Percentiles rank a stretch among this genome's conserved stretches.
phyloP scores from a whole-genome alignment of 92 coral and sea anemone species.

The Siderastrea siderea region DNA sequence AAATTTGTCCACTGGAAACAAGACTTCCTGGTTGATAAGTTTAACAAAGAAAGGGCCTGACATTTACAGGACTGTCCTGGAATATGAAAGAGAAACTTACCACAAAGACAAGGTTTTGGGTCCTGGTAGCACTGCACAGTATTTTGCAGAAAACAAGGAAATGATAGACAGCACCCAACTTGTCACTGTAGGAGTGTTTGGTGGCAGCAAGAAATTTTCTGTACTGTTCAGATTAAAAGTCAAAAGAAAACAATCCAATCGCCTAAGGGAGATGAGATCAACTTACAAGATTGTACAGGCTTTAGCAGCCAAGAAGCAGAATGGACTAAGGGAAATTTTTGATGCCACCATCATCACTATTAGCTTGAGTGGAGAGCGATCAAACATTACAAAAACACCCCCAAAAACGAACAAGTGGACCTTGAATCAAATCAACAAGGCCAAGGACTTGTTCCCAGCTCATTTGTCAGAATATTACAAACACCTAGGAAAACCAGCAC shows the following conservation, averaged over 20 bases:
- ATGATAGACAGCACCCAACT: conserved; percentile 28
- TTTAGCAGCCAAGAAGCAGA: conserved; percentile 33
- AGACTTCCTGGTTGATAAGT: conserved; percentile 69
- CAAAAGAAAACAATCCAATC: conserved; percentile 38
- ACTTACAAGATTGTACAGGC: conserved; percentile 71
- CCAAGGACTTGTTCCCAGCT: conserved; percentile 72
- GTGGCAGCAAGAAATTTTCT: conserved; percentile 36
- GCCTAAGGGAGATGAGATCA: conserved; percentile 42
- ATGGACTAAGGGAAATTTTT: conserved; percentile 59
- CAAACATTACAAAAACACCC: conserved; percentile 5
- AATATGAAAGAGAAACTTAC: conserved; percentile 30
- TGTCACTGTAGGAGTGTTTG: conserved; percentile 20
- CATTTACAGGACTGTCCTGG: conserved; percentile 71
- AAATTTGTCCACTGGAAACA: conserved; percentile 45
- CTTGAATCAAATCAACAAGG: conserved; percentile 37
- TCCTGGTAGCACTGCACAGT: not conserved
- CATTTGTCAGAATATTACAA: conserved; percentile 74
- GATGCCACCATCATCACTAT: conserved; percentile 64
- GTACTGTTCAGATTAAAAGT: conserved; percentile 70
- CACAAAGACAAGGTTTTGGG: conserved; percentile 10
- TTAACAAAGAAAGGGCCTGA: conserved; percentile 67
- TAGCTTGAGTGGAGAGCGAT: conserved; percentile 36
- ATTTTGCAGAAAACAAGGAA: conserved; percentile 11
- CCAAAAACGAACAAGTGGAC: conserved; percentile 33
- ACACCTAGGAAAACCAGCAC: conserved; percentile 49